These are phyloP conservation scores for Magallana ariakensis DNA, from an alignment of 1,140 invertebrate species.

Conservation along the genomic window DNA sequence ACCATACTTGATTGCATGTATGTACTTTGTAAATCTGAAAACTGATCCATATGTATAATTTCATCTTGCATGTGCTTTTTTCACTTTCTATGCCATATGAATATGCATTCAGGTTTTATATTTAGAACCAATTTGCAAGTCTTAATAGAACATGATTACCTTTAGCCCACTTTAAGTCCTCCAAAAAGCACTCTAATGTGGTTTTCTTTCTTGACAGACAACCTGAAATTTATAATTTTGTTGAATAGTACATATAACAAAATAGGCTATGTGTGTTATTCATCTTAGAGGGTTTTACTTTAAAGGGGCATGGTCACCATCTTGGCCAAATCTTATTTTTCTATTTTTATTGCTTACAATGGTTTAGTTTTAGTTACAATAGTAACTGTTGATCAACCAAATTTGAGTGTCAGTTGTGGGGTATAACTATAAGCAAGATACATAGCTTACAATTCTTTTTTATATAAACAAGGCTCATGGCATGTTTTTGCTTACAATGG, in stretches of 20 bases:
- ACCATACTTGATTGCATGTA: background rate
- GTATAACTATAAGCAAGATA: background rate
- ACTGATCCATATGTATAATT: background rate
- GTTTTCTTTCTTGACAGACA: background rate
- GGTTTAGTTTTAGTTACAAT: background rate
- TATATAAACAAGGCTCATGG: too few relatives aligned
- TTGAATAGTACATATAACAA: background rate
- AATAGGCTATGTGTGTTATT: background rate
- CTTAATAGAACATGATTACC: background rate
- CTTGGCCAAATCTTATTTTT: too few relatives aligned
- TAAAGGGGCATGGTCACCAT: background rate
- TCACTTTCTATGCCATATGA: too few relatives aligned
- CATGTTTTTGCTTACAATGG: too few relatives aligned
- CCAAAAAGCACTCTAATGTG: background rate
- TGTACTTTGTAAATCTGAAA: background rate
- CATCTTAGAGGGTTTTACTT: background rate
- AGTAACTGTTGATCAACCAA: too few relatives aligned
- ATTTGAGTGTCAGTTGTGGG: background rate
- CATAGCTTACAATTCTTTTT: too few relatives aligned
- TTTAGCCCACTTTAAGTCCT: background rate
- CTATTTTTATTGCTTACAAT: background rate
- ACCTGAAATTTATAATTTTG: background rate
- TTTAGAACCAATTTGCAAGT: background rate
- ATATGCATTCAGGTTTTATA: background rate
- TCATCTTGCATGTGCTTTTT: too few relatives aligned